These are phyloP conservation scores for Zaprionus lineosus DNA, from an alignment of 2,888 invertebrate species.

Conservation along the genomic window DNA sequence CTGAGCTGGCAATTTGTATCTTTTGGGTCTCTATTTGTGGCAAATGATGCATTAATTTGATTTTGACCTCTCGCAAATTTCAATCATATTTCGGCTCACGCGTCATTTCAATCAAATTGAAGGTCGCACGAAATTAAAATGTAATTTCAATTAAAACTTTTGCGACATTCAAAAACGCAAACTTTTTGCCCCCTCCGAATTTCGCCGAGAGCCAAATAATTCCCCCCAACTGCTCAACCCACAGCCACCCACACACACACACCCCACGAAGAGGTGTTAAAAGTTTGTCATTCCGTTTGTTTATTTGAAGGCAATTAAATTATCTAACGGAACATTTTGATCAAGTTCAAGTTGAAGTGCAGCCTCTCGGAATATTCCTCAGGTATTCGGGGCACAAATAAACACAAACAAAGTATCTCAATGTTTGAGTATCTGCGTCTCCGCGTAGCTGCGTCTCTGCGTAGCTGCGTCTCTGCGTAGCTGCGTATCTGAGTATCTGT, in stretches of 20 bases:
- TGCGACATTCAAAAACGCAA: slow-evolving; percentile 26
- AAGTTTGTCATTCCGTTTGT: slow-evolving; percentile 48
- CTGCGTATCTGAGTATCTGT: too few relatives aligned
- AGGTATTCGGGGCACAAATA: slow-evolving; percentile 34
- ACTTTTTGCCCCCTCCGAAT: too few relatives aligned
- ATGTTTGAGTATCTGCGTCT: too few relatives aligned
- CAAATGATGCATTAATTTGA: slow-evolving; percentile 31
- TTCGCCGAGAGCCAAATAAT: slow-evolving; percentile 46
- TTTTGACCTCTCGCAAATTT: slow-evolving; percentile 15
- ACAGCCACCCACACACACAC: too few relatives aligned
- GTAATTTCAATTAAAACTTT: slow-evolving; percentile 63
- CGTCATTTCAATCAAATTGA: slow-evolving; percentile 44
- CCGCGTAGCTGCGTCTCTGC: too few relatives aligned
- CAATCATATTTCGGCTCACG: slow-evolving; percentile 21
- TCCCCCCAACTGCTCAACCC: too few relatives aligned
- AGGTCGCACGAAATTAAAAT: slow-evolving; percentile 32
- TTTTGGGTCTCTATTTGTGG: slow-evolving; percentile 25
- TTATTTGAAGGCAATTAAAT: slow-evolving; percentile 56
- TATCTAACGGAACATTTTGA: slow-evolving; percentile 37
- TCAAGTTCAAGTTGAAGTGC: slow-evolving; percentile 70
- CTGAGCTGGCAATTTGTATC: background rate
- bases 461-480: too few relatives aligned
- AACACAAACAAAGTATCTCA: slow-evolving; percentile 51
- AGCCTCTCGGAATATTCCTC: slow-evolving; percentile 26
- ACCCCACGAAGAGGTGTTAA: too few relatives aligned